Base-by-base conservation (phyloP, 1,140 invertebrate species). In the Drosophila serrata region DNA sequence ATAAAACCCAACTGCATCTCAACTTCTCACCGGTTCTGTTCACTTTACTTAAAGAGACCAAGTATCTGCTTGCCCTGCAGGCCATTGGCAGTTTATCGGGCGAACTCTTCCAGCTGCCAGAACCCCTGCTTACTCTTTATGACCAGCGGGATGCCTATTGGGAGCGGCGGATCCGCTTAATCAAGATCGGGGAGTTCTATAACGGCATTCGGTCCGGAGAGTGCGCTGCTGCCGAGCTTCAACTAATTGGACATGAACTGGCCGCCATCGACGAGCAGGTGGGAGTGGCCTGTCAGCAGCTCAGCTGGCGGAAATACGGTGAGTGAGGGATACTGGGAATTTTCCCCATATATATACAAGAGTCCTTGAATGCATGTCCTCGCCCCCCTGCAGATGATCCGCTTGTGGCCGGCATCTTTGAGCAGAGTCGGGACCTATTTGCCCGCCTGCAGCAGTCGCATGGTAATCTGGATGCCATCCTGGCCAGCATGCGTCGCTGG, bases 371-470 rank as follows among this genome's bases (percentile, higher is more conserved):
- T 27, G 6, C 1, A 5, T 53, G 27, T 39, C 5, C 29, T 4
- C 24, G 27, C 35, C 5, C 29, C 5, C 24, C 6, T 13, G 6
- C 39, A 91, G 91, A 92, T 74, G 69, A 78, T 8, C 13, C 39
- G 1, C 82, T 92, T 4, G 76, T 92, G 37, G 72, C 75, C 22
- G 58, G 70, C 48, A 92, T 92, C n/a, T 91, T 81, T 43, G 67
- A 75, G 7, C 69, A 77, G n/a, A 79, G 91, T 2, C 67, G 80
- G 5, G 63, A 67, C 15, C 80, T 96, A 33, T 94, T 95, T 63
- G 82, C 93, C 19, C 92, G 95, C 49, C 94, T 96, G 6, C 93
- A 94, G 60, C 93, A 94, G 63, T 93, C 95, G 3, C 96, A 96
- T 85, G 87, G 93, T 22, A 94, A 94, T 72, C 40, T 92, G 39